Base-by-base conservation (phyloP, 1,140 invertebrate species). In the Notospermus geniculatus region DNA sequence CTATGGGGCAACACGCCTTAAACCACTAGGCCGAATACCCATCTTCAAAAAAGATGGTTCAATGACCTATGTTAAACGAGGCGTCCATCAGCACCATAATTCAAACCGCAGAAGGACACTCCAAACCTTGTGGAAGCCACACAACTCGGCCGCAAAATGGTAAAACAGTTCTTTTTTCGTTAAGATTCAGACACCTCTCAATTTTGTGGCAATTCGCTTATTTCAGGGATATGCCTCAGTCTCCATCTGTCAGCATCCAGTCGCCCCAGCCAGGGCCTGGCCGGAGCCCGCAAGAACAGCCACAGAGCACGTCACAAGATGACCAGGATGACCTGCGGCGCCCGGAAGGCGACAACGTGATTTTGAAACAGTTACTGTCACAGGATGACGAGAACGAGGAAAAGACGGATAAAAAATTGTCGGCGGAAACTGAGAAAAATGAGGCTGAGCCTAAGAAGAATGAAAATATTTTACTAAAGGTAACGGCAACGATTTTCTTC, bases 321-420 rank as follows among this genome's bases (percentile, higher is more conserved):
- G 75, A 83, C 53, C 85, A 77, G 13, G 45, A 39, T 54, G 54
- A 65, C 25, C 19, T 23, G 19, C 52, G 54, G 27, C 57, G 36
- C 22, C 60, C 52, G 15, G 43, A 55, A 19, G 66, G 57, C 17
- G 78, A 55, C 71, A 84, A 87, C 76, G 77, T 79, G 64, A 90
- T 92, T 73, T 80, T 91, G 45, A 91, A 92, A 76, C 88, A 86
- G 59, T 78, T 93, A 72, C 80, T 93, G 45, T 91, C 91, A 76
- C 87, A 90, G 71, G 87, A 89, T 60, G 91, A 94, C 65, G 91
- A 93, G 59, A 88, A 90, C 61, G 88, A 90, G 43, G 81, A 76
- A 13, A 68, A 74, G 13, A 46, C 54, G 1, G 69, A 65, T 25
- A 32, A 54, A 45, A 43, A 45, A 28, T 22, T n/a, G n/a, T n/a